Conservation (phyloP, 1,140 invertebrate genomes). For the Sinonovacula constricta region DNA sequence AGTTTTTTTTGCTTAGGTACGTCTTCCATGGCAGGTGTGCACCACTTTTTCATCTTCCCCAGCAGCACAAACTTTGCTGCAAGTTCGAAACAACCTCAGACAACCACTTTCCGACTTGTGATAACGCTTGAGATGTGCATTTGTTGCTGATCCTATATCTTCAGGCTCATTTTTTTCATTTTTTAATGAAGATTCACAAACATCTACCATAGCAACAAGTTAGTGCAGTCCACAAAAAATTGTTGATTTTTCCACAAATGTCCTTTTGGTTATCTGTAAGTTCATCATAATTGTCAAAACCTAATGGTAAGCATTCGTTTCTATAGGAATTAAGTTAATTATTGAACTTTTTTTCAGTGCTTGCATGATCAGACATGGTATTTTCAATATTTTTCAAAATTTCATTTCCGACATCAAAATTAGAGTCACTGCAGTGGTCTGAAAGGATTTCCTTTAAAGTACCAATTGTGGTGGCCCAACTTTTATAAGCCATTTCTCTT, state of each 20-base stretch:
- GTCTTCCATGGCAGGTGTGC: conserved; percentile 23
- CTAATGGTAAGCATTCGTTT: conserved; percentile 27
- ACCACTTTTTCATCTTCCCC: conserved; percentile 44
- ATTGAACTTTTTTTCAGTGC: conserved; percentile 50
- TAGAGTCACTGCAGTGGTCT: conserved; percentile 1
- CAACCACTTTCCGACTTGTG: conserved; percentile 34
- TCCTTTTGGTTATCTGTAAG: conserved; percentile 22
- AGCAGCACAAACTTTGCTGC: conserved; percentile 39
- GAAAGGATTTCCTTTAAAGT: conserved; percentile 23
- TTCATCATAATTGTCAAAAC: conserved; percentile 23
- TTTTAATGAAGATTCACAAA: conserved; percentile 10
- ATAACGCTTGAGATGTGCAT: background rate
- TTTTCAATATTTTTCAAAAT: conserved; percentile 41
- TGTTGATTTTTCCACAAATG: conserved; percentile 25
- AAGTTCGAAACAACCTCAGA: conserved; percentile 31
- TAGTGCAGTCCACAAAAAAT: conserved; percentile 34
- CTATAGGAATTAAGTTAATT: conserved; percentile 36
- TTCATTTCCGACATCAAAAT: conserved; percentile 21
- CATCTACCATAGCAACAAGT: conserved; percentile 44
- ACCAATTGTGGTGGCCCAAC: conserved; percentile 1
- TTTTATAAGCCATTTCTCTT: conserved; percentile 32
- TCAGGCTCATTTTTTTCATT: conserved; percentile 19
- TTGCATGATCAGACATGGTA: conserved; percentile 49
- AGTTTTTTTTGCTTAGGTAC: background rate
- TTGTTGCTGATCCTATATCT: conserved; percentile 9